Evolutionary conservation across 2,888 invertebrate genomes (phyloP).

Genomic region (Corbicula japonica): DNA sequence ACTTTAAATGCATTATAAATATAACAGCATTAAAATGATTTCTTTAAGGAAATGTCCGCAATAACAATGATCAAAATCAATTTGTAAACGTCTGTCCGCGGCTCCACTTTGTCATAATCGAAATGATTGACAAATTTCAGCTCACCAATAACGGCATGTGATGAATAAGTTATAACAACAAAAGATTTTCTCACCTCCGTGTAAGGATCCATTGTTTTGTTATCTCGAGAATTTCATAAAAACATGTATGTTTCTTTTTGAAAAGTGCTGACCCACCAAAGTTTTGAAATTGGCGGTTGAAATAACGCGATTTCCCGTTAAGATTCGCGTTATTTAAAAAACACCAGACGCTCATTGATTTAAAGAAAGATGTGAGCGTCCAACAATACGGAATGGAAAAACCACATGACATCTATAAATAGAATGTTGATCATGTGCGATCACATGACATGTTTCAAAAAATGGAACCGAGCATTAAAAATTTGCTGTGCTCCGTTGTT

Average conservation of each 20-base stretch:
- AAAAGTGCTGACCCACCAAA: conserved; percentile 29
- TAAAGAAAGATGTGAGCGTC: conserved; percentile 2
- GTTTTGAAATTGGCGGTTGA: conserved; percentile 82
- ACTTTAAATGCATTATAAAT: too few relatives aligned
- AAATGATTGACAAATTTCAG: too few relatives aligned
- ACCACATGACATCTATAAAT: conserved; percentile 46
- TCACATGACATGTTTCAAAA: conserved; percentile 39
- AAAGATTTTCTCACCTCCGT: conserved; percentile 72
- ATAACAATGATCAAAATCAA: too few relatives aligned
- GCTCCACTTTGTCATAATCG: too few relatives aligned
- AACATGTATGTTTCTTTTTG: conserved; percentile 13
- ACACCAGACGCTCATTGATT: conserved; percentile 22
- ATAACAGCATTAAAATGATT: too few relatives aligned
- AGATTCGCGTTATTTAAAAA: conserved; percentile 45
- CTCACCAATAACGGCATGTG: too few relatives aligned
- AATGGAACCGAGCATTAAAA: too few relatives aligned
- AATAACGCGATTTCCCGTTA: conserved; percentile 75
- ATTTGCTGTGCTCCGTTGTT: too few relatives aligned
- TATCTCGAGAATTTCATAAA: conserved; percentile 29
- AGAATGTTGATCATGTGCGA: neutral
- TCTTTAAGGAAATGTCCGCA: too few relatives aligned
- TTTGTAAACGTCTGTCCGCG: too few relatives aligned
- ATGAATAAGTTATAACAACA: too few relatives aligned
- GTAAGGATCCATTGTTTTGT: conserved; percentile 72
- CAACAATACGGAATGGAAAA: neutral